Percentiles rank a stretch among this genome's conserved stretches.
These are phyloP conservation scores for Marronus borbonicus DNA, from an alignment of 2,888 invertebrate species.

Conservation along the genomic window DNA sequence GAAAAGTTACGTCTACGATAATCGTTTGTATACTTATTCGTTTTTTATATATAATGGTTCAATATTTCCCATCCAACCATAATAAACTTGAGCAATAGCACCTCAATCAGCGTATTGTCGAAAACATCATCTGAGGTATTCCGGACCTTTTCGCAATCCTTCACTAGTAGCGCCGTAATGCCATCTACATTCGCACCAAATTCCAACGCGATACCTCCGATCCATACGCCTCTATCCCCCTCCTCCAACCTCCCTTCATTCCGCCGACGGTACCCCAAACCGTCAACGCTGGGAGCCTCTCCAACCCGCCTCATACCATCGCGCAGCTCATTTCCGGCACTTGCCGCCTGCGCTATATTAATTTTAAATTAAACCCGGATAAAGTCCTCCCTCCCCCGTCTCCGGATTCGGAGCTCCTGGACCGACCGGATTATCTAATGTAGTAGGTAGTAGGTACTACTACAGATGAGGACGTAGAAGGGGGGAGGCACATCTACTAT, in stretches of 20 bases:
- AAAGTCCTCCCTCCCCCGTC: slow-evolving; percentile 66
- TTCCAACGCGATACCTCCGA: slow-evolving; percentile 12
- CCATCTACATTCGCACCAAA: slow-evolving; percentile 8
- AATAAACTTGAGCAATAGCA: too few relatives aligned
- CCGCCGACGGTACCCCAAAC: slow-evolving; percentile 17
- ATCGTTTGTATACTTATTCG: too few relatives aligned
- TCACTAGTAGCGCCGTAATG: slow-evolving; percentile 10
- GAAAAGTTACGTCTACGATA: too few relatives aligned
- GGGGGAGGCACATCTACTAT: slow-evolving; percentile 51
- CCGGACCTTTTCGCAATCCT: neutral
- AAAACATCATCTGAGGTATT: too few relatives aligned
- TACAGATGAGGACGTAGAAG: too few relatives aligned
- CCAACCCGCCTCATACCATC: slow-evolving; percentile 39
- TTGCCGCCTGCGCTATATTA: slow-evolving; percentile 80
- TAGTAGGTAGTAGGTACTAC: slow-evolving; percentile 62
- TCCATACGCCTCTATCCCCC: slow-evolving; percentile 1
- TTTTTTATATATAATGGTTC: too few relatives aligned
- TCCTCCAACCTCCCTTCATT: neutral
- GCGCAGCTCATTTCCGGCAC: slow-evolving; percentile 77
- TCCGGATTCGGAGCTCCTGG: slow-evolving; percentile 49
- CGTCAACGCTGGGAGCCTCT: neutral
- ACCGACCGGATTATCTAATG: slow-evolving; percentile 66
- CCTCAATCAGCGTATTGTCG: too few relatives aligned
- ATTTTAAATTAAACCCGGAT: slow-evolving; percentile 81
- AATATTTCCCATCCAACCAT: too few relatives aligned